A percentile compares a stretch with the other conserved stretches of the same genome.
These are phyloP conservation scores for Halictus quadricinctus DNA, from an alignment of 2,888 invertebrate genomes.

Conservation along the genomic window DNA sequence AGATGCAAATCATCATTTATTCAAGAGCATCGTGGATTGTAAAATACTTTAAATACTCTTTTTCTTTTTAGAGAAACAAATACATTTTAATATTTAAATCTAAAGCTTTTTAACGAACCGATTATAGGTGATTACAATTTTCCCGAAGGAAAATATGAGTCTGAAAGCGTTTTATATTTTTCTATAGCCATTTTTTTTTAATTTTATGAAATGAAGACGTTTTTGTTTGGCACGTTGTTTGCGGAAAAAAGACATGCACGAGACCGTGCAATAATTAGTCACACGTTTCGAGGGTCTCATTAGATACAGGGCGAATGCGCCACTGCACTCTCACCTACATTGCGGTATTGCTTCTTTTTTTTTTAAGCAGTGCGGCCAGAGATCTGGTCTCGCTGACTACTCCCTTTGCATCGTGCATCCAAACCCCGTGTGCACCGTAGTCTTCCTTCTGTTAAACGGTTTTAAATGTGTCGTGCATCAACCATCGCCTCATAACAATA, in stretches of 20 bases:
- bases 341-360: slow-evolving; percentile 36
- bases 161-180: not conserved
- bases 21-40: not conserved
- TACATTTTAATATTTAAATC: not conserved
- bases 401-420: slow-evolving; percentile 10
- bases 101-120: not conserved
- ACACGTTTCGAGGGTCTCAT: slow-evolving; percentile 74
- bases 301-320: slow-evolving; percentile 66
- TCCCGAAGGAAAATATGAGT: not conserved
- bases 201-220: not conserved
- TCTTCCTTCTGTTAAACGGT: not conserved
- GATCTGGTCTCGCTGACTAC: slow-evolving; percentile 42
- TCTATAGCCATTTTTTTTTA: not conserved
- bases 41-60: not conserved
- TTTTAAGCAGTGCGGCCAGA: slow-evolving; percentile 45
- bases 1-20: not conserved
- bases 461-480: not conserved
- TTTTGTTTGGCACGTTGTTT: not conserved
- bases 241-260: slow-evolving; percentile 12
- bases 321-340: slow-evolving; percentile 57
- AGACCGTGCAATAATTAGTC: slow-evolving; percentile 74
- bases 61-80: not conserved
- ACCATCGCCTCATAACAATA: not conserved
- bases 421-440: not conserved
- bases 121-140: not conserved